Percentiles rank a stretch among this genome's conserved stretches.
These are phyloP conservation scores for Pangasianodon hypophthalmus DNA, from an alignment of 2,113 vertebrate species.

Conservation along the genomic window DNA sequence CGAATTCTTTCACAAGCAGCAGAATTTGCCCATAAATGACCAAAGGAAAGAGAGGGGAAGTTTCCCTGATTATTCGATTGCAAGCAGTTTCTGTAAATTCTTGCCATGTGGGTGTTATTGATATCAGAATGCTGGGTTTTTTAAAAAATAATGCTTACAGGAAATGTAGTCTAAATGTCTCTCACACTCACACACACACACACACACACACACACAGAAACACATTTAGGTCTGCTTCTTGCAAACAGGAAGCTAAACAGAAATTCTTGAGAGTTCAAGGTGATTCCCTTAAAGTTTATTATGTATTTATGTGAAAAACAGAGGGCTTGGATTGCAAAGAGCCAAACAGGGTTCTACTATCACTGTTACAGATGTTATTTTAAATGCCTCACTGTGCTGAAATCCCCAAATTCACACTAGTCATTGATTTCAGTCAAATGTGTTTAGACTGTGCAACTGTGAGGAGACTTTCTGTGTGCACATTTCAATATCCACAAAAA, in stretches of 20 bases:
- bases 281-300: neutral
- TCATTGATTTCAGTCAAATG: neutral
- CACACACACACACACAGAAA: constrained; percentile 11
- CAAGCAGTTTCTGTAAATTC: constrained; percentile 13
- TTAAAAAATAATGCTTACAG: constrained; percentile 1
- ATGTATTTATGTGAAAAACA: neutral
- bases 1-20: constrained; percentile 31
- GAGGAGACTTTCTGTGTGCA: constrained; percentile 20
- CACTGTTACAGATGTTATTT: neutral
- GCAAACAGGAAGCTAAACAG: neutral
- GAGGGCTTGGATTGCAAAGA: neutral
- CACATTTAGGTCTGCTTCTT: neutral
- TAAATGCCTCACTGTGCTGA: neutral
- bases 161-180: neutral
- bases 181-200: neutral
- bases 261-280: neutral
- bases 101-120: constrained; percentile 40
- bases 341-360: neutral
- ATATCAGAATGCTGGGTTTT: constrained; percentile 15
- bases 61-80: constrained; percentile 35
- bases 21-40: constrained; percentile 42
- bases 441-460: constrained; percentile 45
- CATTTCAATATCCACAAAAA: neutral
- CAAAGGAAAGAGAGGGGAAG: constrained; percentile 37
- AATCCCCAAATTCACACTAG: neutral